phyloP scores from a whole-genome alignment of 2,797 vertebrate species.

The Neostethus bicornis region DNA sequence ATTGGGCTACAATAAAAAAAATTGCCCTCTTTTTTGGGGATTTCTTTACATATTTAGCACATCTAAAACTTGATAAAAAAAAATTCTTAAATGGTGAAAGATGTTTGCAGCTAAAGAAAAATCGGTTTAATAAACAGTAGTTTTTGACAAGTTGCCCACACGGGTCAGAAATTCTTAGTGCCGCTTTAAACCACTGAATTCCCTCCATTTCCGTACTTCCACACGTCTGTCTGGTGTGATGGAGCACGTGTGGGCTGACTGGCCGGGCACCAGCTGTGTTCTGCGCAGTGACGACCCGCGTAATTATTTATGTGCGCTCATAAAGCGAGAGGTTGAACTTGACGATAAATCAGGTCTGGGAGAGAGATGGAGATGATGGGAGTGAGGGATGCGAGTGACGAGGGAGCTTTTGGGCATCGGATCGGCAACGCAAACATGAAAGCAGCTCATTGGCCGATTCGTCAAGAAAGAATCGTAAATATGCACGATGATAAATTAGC shows the following conservation, averaged over 20 bases:
- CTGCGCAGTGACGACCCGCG: constrained; percentile 63
- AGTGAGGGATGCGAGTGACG: constrained; percentile 35
- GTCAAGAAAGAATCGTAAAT: too few relatives aligned
- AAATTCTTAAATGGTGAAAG: too few relatives aligned
- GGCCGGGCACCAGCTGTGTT: constrained; percentile 59
- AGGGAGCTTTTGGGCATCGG: constrained; percentile 48
- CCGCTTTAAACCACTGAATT: neutral
- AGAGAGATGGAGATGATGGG: constrained; percentile 6
- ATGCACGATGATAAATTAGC: too few relatives aligned
- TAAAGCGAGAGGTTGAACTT: constrained; percentile 78
- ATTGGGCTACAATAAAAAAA: too few relatives aligned
- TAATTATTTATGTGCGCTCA: constrained; percentile 82
- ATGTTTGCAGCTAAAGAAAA: neutral
- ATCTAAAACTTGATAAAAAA: too few relatives aligned
- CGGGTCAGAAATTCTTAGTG: neutral
- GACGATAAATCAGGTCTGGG: constrained; percentile 74
- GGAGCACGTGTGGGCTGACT: constrained; percentile 29
- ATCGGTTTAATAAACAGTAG: neutral
- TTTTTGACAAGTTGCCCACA: neutral
- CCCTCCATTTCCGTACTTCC: neutral
- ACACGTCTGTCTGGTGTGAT: constrained; percentile 44
- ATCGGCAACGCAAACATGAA: constrained; percentile 55
- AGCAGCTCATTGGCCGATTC: constrained; percentile 60
- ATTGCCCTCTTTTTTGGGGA: too few relatives aligned
- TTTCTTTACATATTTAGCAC: too few relatives aligned